Base-by-base conservation (phyloP, 2,888 invertebrate genomes). In the Chrysotoxum bicinctum region DNA sequence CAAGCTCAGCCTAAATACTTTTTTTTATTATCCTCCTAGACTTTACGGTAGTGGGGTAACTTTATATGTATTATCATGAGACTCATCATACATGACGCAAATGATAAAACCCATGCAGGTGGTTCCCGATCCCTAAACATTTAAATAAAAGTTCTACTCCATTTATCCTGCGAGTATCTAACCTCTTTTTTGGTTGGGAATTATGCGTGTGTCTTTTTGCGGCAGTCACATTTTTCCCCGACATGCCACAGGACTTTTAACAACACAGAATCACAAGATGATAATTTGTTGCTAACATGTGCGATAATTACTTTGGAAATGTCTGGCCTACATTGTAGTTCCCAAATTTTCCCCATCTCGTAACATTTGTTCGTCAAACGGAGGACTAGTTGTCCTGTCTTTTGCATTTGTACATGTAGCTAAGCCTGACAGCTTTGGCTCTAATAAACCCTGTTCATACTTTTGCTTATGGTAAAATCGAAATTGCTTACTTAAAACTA, bases 291-390 rank as follows among this genome's bases (percentile, higher is more conserved):
- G 52, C 26, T 14, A 45, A 68, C 60, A 52, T 80, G 79, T 68
- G 52, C 26, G 68, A 30, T 62, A 68, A 60, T 80, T 73, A 74
- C 35, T 21, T 45, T 60, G 45, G 74, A 69, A 73, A 68, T n/a
- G 14, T 40, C 40, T 7, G 7, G 14, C n/a, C n/a, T n/a, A 40
- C n/a, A 40, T n/a, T 19, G 10, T 10, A 4, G 37, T 14, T 37
- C 6, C 37, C 14, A 1, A 37, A 14, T 37, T 37, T 5, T 40
- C n/a, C n/a, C 7, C n/a, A 40, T 7, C 40, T 37, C 37, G 5
- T 37, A 37, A 40, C n/a, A 40, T 40, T n/a, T n/a, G 1, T 40
- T 40, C 40, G n/a, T n/a, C 40, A 12, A 40, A n/a, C n/a, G n/a
- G n/a, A 4, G 12, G 6, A 40, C 37, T 14, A 37, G 37, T 37